These are phyloP conservation scores for Tragulus kanchil DNA, from an alignment of 2,113 vertebrate species.

Conservation along the genomic window DNA sequence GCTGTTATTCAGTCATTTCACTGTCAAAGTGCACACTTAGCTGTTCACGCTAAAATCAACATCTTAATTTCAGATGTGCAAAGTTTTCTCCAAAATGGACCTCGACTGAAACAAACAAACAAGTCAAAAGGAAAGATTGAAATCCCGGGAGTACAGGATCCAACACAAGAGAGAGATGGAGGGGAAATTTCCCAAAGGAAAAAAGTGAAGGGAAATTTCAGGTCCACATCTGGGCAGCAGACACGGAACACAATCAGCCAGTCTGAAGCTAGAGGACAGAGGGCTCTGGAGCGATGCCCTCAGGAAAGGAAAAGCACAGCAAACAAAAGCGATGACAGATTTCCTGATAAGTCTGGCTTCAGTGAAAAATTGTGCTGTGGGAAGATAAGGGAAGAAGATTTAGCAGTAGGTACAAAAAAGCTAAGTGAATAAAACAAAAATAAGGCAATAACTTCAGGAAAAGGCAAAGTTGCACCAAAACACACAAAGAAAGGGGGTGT, in stretches of 20 bases:
- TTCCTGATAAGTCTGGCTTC: conserved; percentile 5
- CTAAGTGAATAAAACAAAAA: conserved; percentile 28
- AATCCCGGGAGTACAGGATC: conserved; percentile 48
- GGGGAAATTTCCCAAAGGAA: conserved; percentile 44
- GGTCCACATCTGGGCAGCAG: conserved; percentile 43
- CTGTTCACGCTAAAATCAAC: conserved; percentile 55
- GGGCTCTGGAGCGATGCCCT: not conserved
- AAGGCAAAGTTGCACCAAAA: not conserved
- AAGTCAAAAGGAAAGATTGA: conserved; percentile 38
- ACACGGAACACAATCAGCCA: not conserved
- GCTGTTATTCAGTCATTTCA: not conserved
- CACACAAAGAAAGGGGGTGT: not conserved
- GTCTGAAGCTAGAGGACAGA: not conserved
- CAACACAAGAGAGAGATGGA: conserved; percentile 31
- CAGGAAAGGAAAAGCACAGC: conserved; percentile 10
- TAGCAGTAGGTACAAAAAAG: not conserved
- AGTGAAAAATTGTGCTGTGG: not conserved
- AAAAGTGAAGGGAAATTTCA: conserved; percentile 27
- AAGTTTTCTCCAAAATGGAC: conserved; percentile 20
- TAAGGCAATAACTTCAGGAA: not conserved
- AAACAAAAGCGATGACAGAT: not conserved
- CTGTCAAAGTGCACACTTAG: conserved; percentile 18
- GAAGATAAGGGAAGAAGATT: not conserved
- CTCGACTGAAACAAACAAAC: conserved; percentile 43
- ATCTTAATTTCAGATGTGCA: conserved; percentile 56